phyloP scores from a whole-genome alignment of 2,113 vertebrate species.

The Clarias batrachus region DNA sequence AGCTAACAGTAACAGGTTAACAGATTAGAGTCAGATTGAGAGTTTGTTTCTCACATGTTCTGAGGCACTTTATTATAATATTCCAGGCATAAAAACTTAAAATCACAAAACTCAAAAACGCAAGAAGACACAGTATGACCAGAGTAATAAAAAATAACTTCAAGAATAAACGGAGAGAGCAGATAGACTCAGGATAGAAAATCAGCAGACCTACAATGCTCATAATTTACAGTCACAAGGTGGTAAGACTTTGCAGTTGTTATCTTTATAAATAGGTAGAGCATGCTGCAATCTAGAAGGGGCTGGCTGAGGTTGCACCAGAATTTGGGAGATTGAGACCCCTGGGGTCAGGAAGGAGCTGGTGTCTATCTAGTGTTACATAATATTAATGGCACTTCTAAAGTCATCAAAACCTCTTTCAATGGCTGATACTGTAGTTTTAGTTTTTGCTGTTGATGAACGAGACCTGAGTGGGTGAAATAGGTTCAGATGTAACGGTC shows the following conservation, averaged over 20 bases:
- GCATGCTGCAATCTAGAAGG: not conserved
- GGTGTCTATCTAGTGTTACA: not conserved
- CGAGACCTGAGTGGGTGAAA: not conserved
- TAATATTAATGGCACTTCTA: not conserved
- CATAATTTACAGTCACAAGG: not conserved
- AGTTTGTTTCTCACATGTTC: too few relatives aligned
- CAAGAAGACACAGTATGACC: too few relatives aligned
- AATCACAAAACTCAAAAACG: not conserved
- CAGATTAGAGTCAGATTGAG: not conserved
- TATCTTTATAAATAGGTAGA: not conserved
- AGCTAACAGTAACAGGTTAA: too few relatives aligned
- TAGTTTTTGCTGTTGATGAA: not conserved
- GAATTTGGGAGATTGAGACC: not conserved
- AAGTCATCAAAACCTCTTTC: not conserved
- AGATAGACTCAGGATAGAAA: not conserved
- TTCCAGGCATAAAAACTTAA: not conserved
- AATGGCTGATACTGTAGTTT: not conserved
- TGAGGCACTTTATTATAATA: not conserved
- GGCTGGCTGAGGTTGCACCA: not conserved
- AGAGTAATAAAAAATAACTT: too few relatives aligned
- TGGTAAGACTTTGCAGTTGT: not conserved
- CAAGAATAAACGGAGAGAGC: not conserved
- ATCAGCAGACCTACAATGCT: not conserved
- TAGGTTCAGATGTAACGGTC: not conserved
- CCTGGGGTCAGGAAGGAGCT: not conserved